Evolutionary conservation across 2,113 vertebrate species (phyloP).

Genomic region (Zeus faber): DNA sequence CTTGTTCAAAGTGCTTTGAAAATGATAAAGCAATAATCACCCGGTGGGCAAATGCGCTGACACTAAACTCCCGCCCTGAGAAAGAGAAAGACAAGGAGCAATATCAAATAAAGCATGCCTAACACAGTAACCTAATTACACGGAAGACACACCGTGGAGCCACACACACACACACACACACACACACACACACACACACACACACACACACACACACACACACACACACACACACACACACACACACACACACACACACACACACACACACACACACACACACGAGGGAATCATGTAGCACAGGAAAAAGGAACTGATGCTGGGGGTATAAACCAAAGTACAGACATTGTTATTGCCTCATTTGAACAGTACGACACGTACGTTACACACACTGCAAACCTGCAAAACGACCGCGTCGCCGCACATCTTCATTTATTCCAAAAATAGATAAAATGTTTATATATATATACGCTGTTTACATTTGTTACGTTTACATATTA

Average conservation of each 20-base stretch:
- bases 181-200: conserved; percentile 26
- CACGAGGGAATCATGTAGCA: conserved; percentile 43
- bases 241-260: no score
- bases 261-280: no score
- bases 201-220: no score
- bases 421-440: conserved; percentile 62
- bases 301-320: conserved; percentile 61
- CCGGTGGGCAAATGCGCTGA: no score
- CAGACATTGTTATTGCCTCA: conserved; percentile 69
- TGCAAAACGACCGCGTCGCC: conserved; percentile 52
- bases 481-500: conserved; percentile 69
- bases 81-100: conserved; percentile 49
- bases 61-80: conserved; percentile 66
- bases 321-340: conserved; percentile 53
- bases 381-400: conserved; percentile 44
- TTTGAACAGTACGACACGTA: conserved; percentile 58
- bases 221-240: no score
- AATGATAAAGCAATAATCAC: conserved; percentile 43
- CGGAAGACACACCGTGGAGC: conserved; percentile 40
- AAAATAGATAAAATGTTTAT: conserved; percentile 76
- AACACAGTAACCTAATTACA: conserved; percentile 21
- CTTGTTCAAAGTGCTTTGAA: conserved; percentile 55
- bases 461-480: conserved; percentile 74
- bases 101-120: conserved; percentile 35
- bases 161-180: no score